Percentiles rank a stretch among this genome's conserved stretches.
Conservation (phyloP, 2,888 invertebrate species). For the Lasioglossum calceatum region DNA sequence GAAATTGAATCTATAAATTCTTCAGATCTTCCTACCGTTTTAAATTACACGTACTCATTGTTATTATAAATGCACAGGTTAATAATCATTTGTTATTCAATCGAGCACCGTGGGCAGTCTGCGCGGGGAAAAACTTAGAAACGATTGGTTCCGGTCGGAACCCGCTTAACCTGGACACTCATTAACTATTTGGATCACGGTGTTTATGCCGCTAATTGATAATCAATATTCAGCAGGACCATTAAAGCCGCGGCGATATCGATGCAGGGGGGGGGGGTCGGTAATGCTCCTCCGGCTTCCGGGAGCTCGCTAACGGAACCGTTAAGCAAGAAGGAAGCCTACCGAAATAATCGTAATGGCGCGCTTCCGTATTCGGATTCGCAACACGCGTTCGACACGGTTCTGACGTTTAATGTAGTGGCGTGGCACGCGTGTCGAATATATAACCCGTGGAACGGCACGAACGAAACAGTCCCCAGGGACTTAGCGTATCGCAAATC, state of each 20-base stretch:
- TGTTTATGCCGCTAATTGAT: conserved; percentile 74
- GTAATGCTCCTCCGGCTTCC: conserved; percentile 52
- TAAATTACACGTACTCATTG: no score
- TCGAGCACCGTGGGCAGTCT: not conserved
- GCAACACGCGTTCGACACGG: conserved; percentile 57
- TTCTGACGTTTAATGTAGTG: conserved; percentile 54
- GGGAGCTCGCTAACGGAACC: conserved; percentile 45
- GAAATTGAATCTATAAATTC: no score
- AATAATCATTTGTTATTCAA: no score
- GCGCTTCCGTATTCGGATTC: conserved; percentile 53
- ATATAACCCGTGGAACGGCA: not conserved
- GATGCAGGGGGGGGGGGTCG: conserved; percentile 7
- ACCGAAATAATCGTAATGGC: conserved; percentile 58
- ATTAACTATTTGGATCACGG: conserved; percentile 71
- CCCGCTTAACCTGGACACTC: conserved; percentile 44
- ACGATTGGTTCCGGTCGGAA: not conserved
- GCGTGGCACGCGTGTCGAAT: conserved; percentile 47
- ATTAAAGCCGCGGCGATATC: conserved; percentile 65
- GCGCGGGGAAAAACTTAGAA: not conserved
- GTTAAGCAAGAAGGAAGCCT: conserved; percentile 59
- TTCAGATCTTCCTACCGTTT: no score
- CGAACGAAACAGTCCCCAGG: not conserved
- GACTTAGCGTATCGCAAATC: conserved; percentile 7
- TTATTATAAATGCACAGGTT: no score
- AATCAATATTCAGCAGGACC: conserved; percentile 74